Evolutionary conservation across 2,113 vertebrate species (phyloP).

Genomic region (Trogon melanurus): DNA sequence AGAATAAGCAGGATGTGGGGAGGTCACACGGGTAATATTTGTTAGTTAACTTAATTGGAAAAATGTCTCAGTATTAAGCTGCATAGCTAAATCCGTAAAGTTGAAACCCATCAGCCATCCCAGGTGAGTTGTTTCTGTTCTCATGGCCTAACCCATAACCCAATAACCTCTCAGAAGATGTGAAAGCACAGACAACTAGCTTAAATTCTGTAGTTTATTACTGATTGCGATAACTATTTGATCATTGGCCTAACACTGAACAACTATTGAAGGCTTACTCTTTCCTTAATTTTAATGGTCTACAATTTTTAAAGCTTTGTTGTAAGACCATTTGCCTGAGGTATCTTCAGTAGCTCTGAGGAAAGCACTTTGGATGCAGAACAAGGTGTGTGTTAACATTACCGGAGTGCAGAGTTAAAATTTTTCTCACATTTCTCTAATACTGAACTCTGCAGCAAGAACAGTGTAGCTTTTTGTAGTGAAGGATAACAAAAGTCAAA

Average conservation of each 20-base stretch:
- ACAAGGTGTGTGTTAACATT: background rate
- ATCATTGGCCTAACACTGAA: background rate
- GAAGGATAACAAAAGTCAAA: background rate
- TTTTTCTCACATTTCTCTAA: accelerated
- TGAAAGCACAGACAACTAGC: background rate
- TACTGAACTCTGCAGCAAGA: background rate
- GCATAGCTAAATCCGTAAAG: background rate
- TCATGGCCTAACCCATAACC: background rate
- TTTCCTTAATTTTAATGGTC: background rate
- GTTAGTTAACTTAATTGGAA: background rate
- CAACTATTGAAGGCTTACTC: background rate
- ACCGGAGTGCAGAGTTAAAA: background rate
- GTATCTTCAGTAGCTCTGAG: background rate
- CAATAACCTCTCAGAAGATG: background rate
- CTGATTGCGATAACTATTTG: background rate
- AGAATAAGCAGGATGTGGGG: background rate
- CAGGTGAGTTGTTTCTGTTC: background rate
- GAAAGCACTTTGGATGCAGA: background rate
- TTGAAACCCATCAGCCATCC: background rate
- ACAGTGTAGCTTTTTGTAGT: background rate
- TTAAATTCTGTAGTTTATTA: background rate
- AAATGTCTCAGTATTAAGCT: background rate
- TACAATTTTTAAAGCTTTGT: background rate
- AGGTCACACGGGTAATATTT: background rate
- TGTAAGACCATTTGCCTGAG: background rate